phyloP scores from a whole-genome alignment of 2,113 vertebrate species.

The Galbula dea region DNA sequence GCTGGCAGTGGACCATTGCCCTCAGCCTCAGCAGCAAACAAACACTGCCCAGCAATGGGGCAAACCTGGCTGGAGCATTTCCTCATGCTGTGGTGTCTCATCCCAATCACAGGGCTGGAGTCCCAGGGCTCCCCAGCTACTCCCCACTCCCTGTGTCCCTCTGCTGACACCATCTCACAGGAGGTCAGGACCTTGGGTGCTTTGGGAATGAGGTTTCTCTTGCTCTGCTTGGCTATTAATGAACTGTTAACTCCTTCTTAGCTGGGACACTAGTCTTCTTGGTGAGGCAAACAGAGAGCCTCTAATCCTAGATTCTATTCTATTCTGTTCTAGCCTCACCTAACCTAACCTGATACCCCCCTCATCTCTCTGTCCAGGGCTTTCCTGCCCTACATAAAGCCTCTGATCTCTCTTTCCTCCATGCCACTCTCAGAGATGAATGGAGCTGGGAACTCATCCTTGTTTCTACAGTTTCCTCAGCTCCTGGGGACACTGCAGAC shows the following conservation, averaged over 20 bases:
- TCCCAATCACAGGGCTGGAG: not conserved
- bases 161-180: not conserved
- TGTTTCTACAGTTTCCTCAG: not conserved
- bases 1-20: rapidly evolving
- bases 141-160: rapidly evolving
- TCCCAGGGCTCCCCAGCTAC: rapidly evolving
- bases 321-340: not conserved
- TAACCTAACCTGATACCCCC: not conserved
- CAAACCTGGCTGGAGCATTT: not conserved
- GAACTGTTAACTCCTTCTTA: not conserved
- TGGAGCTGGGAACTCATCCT: not conserved
- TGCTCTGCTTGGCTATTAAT: not conserved
- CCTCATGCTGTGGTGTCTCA: not conserved
- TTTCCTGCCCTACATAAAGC: not conserved
- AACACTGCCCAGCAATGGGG: rapidly evolving
- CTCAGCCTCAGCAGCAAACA: rapidly evolving
- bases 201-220: not conserved
- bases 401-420: not conserved
- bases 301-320: not conserved
- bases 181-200: not conserved
- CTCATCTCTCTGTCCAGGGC: not conserved
- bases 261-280: not conserved
- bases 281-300: not conserved
- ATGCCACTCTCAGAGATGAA: not conserved
- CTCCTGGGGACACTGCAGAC: not conserved